phyloP scores from a whole-genome alignment of 2,797 vertebrate genomes.

The Silurus aristotelis region DNA sequence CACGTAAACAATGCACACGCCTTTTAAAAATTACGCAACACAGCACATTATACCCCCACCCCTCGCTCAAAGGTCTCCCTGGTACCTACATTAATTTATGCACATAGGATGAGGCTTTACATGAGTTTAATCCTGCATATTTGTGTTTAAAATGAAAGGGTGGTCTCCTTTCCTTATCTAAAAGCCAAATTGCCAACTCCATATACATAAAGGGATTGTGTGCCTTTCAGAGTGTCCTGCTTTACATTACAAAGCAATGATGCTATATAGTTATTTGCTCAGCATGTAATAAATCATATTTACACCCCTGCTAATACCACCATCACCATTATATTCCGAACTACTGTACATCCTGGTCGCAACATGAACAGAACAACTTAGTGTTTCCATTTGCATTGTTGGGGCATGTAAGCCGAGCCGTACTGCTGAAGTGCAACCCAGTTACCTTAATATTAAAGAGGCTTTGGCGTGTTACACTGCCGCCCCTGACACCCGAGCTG shows the following conservation, averaged over 20 bases:
- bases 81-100: not conserved
- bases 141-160: slow-evolving; percentile 40
- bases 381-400: slow-evolving; percentile 66
- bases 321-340: not conserved
- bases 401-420: slow-evolving; percentile 48
- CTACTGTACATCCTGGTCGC: not conserved
- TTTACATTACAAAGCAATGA: not conserved
- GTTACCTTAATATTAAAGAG: slow-evolving; percentile 41
- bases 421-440: slow-evolving; percentile 31
- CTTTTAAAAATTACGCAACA: too few relatives aligned
- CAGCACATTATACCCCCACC: too few relatives aligned
- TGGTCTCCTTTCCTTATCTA: slow-evolving; percentile 45
- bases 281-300: not conserved
- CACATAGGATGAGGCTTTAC: not conserved
- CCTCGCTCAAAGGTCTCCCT: too few relatives aligned
- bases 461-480: slow-evolving; percentile 25
- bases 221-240: slow-evolving; percentile 19
- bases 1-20: too few relatives aligned
- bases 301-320: not conserved
- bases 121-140: slow-evolving; percentile 50
- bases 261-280: not conserved
- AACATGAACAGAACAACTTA: not conserved
- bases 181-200: slow-evolving; percentile 24
- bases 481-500: slow-evolving; percentile 19
- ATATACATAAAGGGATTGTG: slow-evolving; percentile 4